Conservation (phyloP, 53 echinoderm and acorn worm species). For the Stichopus horrens region DNA sequence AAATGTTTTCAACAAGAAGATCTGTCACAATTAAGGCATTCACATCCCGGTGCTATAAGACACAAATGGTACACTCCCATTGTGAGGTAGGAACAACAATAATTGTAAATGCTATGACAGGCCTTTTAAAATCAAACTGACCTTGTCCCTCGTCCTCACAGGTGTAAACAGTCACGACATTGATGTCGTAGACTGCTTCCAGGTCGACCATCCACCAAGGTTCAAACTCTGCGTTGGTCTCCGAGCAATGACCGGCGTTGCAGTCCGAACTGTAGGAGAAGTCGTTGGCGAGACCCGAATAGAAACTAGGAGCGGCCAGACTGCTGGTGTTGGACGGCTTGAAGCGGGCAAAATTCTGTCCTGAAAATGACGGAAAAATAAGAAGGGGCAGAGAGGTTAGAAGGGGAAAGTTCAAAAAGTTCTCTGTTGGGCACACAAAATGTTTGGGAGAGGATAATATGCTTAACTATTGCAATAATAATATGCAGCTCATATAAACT, state of each 20-base stretch:
- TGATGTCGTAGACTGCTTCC: slow-evolving; percentile 59
- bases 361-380: slow-evolving; percentile 7
- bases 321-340: slow-evolving; percentile 63
- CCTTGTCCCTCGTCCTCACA: slow-evolving; percentile 45
- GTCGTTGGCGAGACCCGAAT: slow-evolving; percentile 45
- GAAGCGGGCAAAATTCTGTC: slow-evolving; percentile 56
- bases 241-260: slow-evolving; percentile 48
- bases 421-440: no score
- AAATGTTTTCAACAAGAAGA: no score
- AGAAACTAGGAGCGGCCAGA: slow-evolving; percentile 15
- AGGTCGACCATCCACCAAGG: slow-evolving; percentile 71
- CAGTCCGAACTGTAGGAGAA: slow-evolving; percentile 51
- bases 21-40: no score
- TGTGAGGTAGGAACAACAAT: no score
- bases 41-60: no score
- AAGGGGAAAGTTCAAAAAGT: neutral
- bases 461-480: no score
- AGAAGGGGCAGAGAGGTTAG: neutral
- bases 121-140: neutral
- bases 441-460: no score
- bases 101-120: neutral
- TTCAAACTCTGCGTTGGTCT: slow-evolving; percentile 58
- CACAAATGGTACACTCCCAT: no score
- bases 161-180: slow-evolving; percentile 61
- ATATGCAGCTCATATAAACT: no score